Percentiles rank a stretch among this genome's conserved stretches.
Evolutionary conservation across 1,140 invertebrate genomes (phyloP).

Genomic region (Drosophila sp.): DNA sequence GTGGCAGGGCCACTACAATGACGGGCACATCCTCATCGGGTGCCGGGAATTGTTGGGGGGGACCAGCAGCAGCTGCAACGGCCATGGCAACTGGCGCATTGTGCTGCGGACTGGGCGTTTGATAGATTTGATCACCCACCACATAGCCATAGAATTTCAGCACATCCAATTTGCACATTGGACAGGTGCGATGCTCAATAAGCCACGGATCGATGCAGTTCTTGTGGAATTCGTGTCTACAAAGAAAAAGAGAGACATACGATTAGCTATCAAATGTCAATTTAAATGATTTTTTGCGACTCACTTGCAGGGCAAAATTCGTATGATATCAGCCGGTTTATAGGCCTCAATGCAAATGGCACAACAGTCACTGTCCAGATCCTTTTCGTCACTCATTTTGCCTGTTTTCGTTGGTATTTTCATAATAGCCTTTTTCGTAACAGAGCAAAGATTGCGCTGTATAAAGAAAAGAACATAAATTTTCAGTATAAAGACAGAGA

Average conservation of each 20-base stretch:
- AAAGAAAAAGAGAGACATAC: slow-evolving; percentile 31
- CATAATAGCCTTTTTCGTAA: slow-evolving; percentile 94
- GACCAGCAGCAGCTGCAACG: slow-evolving; percentile 16
- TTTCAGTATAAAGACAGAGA: neutral
- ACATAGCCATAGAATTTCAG: slow-evolving; percentile 95
- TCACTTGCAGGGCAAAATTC: slow-evolving; percentile 95
- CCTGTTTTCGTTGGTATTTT: slow-evolving; percentile 94
- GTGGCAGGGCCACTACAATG: slow-evolving; percentile 69
- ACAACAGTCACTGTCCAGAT: slow-evolving; percentile 93
- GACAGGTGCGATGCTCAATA: slow-evolving; percentile 95
- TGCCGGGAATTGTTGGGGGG: neutral
- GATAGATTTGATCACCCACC: slow-evolving; percentile 85
- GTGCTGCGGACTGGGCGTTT: slow-evolving; percentile 73
- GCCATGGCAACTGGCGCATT: slow-evolving; percentile 40
- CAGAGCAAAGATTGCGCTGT: slow-evolving; percentile 92
- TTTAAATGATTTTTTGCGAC: slow-evolving; percentile 37
- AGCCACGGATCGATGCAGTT: slow-evolving; percentile 97
- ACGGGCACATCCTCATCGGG: slow-evolving; percentile 68
- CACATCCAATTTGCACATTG: slow-evolving; percentile 98
- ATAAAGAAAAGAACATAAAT: slow-evolving; percentile 63
- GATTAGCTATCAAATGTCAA: neutral
- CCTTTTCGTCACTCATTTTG: slow-evolving; percentile 91
- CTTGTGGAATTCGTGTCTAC: slow-evolving; percentile 96
- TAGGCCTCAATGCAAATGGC: slow-evolving; percentile 96
- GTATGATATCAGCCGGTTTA: slow-evolving; percentile 91